Conservation (phyloP, 1,140 invertebrate species). For the Cephus cinctus region DNA sequence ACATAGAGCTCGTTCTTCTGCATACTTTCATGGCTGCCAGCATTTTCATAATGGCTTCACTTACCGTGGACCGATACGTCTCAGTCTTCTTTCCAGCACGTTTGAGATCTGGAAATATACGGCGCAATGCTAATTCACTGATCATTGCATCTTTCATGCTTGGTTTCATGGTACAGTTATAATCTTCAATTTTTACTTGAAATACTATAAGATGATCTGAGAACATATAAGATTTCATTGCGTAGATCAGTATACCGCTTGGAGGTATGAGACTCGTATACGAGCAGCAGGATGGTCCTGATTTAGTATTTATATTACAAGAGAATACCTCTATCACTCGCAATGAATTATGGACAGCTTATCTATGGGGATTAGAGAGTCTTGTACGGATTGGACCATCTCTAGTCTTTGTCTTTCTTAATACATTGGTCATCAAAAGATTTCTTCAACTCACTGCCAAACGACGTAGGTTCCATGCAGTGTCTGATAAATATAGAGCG, state of each 20-base stretch:
- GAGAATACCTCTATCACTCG: neutral
- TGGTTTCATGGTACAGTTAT: slow-evolving; percentile 37
- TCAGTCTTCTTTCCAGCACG: slow-evolving; percentile 49
- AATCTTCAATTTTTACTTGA: neutral
- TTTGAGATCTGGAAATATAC: slow-evolving; percentile 47
- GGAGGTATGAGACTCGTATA: neutral
- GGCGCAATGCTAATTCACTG: slow-evolving; percentile 33
- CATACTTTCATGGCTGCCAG: slow-evolving; percentile 53
- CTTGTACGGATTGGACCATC: slow-evolving; percentile 41
- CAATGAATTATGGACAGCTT: slow-evolving; percentile 13
- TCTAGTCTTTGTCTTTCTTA: slow-evolving; percentile 39
- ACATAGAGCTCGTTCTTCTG: slow-evolving; percentile 45
- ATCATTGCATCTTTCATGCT: slow-evolving; percentile 41
- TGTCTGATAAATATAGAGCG: slow-evolving; percentile 15
- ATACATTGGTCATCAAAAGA: slow-evolving; percentile 41
- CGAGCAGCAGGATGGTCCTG: slow-evolving; percentile 1
- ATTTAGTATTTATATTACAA: neutral
- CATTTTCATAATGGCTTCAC: slow-evolving; percentile 53
- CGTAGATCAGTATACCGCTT: neutral
- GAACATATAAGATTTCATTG: neutral
- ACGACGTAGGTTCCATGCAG: slow-evolving; percentile 23
- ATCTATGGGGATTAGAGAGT: slow-evolving; percentile 35
- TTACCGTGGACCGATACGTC: slow-evolving; percentile 52
- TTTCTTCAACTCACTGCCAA: slow-evolving; percentile 38
- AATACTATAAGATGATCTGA: neutral